Base-by-base conservation (phyloP, 2,797 vertebrate species). In the Lepilemur septentrionalis region DNA sequence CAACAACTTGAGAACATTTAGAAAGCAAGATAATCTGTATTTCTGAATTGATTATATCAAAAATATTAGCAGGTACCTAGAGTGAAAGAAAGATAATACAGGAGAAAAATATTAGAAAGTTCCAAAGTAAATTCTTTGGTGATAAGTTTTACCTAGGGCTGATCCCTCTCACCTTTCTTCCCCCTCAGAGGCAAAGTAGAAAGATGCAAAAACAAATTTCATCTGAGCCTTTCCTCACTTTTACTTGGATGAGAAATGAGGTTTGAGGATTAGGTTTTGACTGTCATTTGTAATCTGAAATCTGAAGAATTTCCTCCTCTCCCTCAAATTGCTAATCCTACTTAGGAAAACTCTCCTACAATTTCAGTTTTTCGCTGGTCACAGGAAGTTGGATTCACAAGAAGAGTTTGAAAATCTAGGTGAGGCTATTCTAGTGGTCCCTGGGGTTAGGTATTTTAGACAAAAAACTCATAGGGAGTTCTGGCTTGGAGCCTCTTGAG, bases 201-300 rank as follows among this genome's bases (percentile, higher is more conserved):
- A 93, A 89, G 48, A 32, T 79, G 14, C 35, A 96, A 70, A 79
- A 83, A 61, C 70, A 82, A 61, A 86, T 79, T 86, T 86, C 89
- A 6, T 61, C 46, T 87, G 5, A 7, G 17, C 30, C 43, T 52
- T 12, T 82, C 32, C n/a, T 93, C 28, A 28, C 15, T 84, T 76
- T 80, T 69, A 91, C 43, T 79, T 94, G n/a, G 17, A 5, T 70
- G 12, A 91, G 70, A 96, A 84, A 85, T 80, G 43, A 93, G 17
- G 30, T 81, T 70, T 90, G 55, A 90, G 46, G 15, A 65, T 80
- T 92, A 94, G n/a, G 11, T 95, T 79, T 79, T 95, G 25, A 57
- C 23, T 94, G 18, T 61, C 52, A 25, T 89, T 79, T 95, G 32
- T 82, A 94, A 95, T 90, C 28, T 76, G 80, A 84, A 63, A 79